Base-by-base conservation (phyloP, 2,888 invertebrate species). In the Ochropleura leucogaster region DNA sequence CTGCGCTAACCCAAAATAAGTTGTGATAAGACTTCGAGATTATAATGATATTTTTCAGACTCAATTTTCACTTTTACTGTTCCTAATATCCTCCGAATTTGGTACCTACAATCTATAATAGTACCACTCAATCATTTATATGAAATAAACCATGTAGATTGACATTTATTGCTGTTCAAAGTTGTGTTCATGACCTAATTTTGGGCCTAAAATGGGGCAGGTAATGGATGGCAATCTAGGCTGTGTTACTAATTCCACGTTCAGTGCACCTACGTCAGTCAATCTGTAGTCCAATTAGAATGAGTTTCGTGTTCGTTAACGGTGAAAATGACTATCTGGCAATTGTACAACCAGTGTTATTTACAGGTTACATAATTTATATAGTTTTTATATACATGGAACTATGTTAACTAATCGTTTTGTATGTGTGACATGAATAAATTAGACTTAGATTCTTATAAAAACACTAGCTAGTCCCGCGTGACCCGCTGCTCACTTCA, bases 201-300 rank as follows among this genome's bases (percentile, higher is more conserved):
- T 80, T 74, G 2, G 30, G 16, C n/a, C 66, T 68, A 10, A 83
- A 83, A 68, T 62, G 72, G 65, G 60, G 65, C 68, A 80, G 62
- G 74, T 64, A 67, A 68, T 71, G 59, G 63, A 53, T 63, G 47
- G 55, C 9, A 68, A 80, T 80, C 69, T 55, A 70, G 63, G 59
- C 63, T 63, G 49, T 60, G 67, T 16, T 55, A 55, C 55, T 80
- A 64, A 79, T 71, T 46, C 55, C n/a, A n/a, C 40, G 47, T 74
- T 64, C 53, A 79, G 57, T 10, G 46, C 46, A 42, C 49, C 59
- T 65, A 68, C 67, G 81, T 70, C 84, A 70, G 75, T 80, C 80
- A 84, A 80, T 81, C 84, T 55, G 80, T 64, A 42, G 68, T 84
- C 80, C 74, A 80, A 80, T 80, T 80, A 80, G 66, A 47, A 69